Conservation (phyloP, 1,140 invertebrate species). For the Eubasilissa regina region DNA sequence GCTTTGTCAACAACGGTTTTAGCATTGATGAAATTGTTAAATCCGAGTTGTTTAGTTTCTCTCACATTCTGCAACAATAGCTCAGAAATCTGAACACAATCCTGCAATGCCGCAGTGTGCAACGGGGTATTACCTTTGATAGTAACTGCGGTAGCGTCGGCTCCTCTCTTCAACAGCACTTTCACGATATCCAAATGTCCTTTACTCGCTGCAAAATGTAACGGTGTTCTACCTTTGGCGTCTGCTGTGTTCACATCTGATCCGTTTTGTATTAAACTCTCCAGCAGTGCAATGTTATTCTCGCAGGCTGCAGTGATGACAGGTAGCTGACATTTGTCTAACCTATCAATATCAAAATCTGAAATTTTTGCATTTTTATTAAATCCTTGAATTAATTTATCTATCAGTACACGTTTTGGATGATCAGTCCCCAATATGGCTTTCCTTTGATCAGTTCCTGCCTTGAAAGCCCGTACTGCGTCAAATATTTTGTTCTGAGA, state of each 20-base stretch:
- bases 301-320: neutral
- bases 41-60: neutral
- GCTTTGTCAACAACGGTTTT: neutral
- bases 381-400: neutral
- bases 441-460: neutral
- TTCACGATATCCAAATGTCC: neutral
- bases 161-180: too few species aligned
- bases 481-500: neutral
- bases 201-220: slow-evolving; percentile 1
- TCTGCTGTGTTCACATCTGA: neutral
- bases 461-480: neutral
- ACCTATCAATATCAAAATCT: neutral
- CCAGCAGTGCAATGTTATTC: neutral
- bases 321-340: neutral
- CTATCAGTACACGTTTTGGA: neutral
- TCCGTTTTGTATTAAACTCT: too few species aligned
- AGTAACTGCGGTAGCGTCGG: too few species aligned
- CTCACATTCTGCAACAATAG: neutral
- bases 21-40: neutral
- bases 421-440: neutral
- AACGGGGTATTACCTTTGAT: neutral
- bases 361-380: neutral
- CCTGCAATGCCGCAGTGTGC: neutral
- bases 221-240: neutral
- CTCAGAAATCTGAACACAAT: neutral